Conservation (phyloP, 2,888 invertebrate species). For the Xestia ashworthii region DNA sequence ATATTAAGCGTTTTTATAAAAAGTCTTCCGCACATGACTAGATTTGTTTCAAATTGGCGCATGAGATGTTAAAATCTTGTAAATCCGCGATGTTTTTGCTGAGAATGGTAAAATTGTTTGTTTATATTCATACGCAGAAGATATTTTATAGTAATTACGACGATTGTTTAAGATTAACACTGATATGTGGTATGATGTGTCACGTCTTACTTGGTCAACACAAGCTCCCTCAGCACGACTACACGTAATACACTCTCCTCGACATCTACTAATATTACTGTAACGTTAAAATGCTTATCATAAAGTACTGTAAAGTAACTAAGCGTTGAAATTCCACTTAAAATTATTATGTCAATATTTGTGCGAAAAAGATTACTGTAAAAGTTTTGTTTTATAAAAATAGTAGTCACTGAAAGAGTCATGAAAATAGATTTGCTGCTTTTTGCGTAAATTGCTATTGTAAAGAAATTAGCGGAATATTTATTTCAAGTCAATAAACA, state of each 20-base stretch:
- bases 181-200: constrained; percentile 90
- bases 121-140: constrained; percentile 71
- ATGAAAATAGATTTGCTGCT: constrained; percentile 69
- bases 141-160: constrained; percentile 71
- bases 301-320: constrained; percentile 58
- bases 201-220: constrained; percentile 84
- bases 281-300: constrained; percentile 57
- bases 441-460: constrained; percentile 49
- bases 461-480: constrained; percentile 48
- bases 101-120: constrained; percentile 30
- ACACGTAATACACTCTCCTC: constrained; percentile 47
- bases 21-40: constrained; percentile 65
- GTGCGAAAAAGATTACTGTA: constrained; percentile 66
- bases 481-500: constrained; percentile 25
- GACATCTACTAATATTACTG: constrained; percentile 63
- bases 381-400: constrained; percentile 70
- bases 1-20: constrained; percentile 79
- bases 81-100: constrained; percentile 9
- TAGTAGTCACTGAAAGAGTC: constrained; percentile 69
- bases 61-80: constrained; percentile 33
- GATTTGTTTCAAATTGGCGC: constrained; percentile 68
- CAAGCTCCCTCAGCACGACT: constrained; percentile 36
- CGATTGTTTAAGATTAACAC: constrained; percentile 79
- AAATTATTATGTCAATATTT: constrained; percentile 59
- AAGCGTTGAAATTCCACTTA: constrained; percentile 56